Evolutionary conservation across 2,113 vertebrate species (phyloP).

Genomic region (Lepus timidus): DNA sequence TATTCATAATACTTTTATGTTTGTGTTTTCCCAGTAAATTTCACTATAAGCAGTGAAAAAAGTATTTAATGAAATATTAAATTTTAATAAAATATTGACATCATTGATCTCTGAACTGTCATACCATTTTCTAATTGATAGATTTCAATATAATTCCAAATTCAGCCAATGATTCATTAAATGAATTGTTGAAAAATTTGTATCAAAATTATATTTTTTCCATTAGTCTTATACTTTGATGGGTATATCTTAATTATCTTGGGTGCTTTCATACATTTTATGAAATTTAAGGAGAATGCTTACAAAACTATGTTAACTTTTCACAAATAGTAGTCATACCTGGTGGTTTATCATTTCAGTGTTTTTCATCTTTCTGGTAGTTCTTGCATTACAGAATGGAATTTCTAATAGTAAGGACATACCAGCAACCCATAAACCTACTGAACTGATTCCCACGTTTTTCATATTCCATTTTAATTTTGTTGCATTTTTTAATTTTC

Average conservation of each 20-base stretch:
- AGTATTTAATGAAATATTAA: no score
- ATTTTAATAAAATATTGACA: background rate
- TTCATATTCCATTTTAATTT: constrained; percentile 20
- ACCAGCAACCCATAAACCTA: background rate
- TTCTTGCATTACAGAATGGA: constrained; percentile 13
- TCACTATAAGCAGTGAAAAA: background rate
- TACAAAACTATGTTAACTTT: background rate
- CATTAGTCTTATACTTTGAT: background rate
- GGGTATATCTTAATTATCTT: background rate
- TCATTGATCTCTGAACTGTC: background rate
- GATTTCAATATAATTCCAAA: background rate
- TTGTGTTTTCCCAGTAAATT: background rate
- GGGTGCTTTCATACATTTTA: background rate
- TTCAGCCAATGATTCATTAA: background rate
- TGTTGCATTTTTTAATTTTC: constrained; percentile 45
- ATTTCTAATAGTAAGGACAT: constrained; percentile 31
- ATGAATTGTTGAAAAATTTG: background rate
- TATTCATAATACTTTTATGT: background rate
- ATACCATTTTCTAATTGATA: background rate
- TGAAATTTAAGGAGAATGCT: background rate
- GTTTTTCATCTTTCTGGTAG: background rate
- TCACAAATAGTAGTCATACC: background rate
- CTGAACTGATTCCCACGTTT: background rate
- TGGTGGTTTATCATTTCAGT: background rate
- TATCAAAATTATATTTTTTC: background rate